These are phyloP conservation scores for Hypanus sabinus DNA, from an alignment of 2,113 vertebrate genomes.

Conservation along the genomic window DNA sequence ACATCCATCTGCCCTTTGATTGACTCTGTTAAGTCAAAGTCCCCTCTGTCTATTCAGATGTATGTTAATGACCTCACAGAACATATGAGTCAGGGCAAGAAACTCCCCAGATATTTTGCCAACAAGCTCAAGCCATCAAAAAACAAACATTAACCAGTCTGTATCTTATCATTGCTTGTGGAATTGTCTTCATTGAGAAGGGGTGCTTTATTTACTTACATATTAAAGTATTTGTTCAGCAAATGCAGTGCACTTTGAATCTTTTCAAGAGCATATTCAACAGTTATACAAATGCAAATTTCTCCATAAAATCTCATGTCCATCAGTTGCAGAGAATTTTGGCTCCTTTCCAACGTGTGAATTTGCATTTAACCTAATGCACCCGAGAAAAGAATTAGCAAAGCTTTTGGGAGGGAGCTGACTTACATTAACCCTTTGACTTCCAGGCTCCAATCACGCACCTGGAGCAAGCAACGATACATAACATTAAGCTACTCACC, in stretches of 20 bases:
- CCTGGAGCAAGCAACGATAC: neutral
- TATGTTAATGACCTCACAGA: neutral
- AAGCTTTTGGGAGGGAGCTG: neutral
- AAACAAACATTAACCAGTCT: neutral
- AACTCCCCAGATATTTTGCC: neutral
- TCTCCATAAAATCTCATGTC: neutral
- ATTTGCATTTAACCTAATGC: slow-evolving; percentile 16
- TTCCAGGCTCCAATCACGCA: neutral
- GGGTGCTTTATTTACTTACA: neutral
- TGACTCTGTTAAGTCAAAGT: neutral
- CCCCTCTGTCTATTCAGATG: neutral
- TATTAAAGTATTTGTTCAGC: neutral
- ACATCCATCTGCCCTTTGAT: neutral
- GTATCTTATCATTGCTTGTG: neutral
- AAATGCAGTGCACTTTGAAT: neutral
- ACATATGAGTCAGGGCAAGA: neutral
- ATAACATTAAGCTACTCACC: neutral
- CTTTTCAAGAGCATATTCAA: neutral
- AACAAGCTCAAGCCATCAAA: neutral
- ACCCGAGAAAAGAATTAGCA: neutral
- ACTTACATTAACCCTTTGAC: neutral
- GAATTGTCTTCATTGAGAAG: neutral
- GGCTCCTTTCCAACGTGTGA: slow-evolving; percentile 15
- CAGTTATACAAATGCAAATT: slow-evolving; percentile 31
- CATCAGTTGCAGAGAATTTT: slow-evolving; percentile 19